These are phyloP conservation scores for Hipposideros armiger DNA, from an alignment of 2,113 vertebrate species.

Conservation along the genomic window DNA sequence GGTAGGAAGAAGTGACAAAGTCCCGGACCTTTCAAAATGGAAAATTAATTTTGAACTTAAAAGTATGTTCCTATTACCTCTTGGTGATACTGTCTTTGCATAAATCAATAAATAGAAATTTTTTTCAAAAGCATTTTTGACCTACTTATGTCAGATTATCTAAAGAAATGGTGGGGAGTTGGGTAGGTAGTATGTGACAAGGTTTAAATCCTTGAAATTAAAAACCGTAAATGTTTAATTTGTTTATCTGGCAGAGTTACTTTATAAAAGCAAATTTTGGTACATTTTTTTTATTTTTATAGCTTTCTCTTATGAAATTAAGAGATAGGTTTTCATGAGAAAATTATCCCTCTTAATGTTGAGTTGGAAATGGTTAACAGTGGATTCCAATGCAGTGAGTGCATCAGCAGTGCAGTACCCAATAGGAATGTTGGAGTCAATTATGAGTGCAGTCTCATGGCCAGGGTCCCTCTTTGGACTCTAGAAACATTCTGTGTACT, in stretches of 20 bases:
- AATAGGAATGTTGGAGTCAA: neutral
- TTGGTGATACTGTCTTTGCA: constrained; percentile 66
- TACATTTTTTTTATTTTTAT: constrained; percentile 34
- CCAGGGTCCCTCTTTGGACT: neutral
- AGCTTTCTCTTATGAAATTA: neutral
- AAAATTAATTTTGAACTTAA: constrained; percentile 77
- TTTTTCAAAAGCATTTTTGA: constrained; percentile 57
- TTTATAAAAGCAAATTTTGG: constrained; percentile 19
- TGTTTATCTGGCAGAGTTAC: neutral
- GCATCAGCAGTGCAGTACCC: neutral
- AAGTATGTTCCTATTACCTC: constrained; percentile 65
- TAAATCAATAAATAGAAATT: constrained; percentile 70
- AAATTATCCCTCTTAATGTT: neutral
- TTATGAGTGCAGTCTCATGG: neutral
- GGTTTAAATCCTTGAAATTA: constrained; percentile 1
- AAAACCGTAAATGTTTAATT: neutral
- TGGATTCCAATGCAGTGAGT: neutral
- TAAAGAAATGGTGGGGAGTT: neutral
- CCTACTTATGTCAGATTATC: constrained; percentile 11
- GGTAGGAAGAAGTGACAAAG: constrained; percentile 54
- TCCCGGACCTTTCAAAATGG: constrained; percentile 80
- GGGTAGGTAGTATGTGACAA: neutral
- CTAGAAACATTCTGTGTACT: neutral
- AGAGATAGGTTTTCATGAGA: constrained; percentile 33
- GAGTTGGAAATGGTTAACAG: neutral